Conservation (phyloP, 1,140 invertebrate genomes). For the Nilaparvata lugens region DNA sequence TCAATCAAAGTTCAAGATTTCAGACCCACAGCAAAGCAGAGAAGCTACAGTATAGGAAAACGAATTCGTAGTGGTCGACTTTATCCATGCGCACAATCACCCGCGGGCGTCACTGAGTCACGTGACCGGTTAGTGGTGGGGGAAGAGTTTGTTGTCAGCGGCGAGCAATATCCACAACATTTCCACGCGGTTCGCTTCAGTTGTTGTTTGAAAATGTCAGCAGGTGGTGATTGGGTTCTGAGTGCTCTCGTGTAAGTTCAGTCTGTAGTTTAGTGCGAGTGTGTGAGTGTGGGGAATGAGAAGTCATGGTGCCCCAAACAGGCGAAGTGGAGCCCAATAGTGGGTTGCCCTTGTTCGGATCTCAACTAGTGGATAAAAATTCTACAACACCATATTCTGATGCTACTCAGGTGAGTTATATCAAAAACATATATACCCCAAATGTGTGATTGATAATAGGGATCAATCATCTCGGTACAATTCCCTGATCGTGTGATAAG, state of each 20-base stretch:
- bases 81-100: too few species aligned
- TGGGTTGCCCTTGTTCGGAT: constrained; percentile 59
- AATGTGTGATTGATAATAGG: too few species aligned
- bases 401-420: constrained; percentile 76
- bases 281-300: constrained; percentile 2
- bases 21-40: too few species aligned
- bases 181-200: constrained; percentile 5
- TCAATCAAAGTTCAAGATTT: too few species aligned
- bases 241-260: constrained; percentile 4
- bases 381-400: constrained; percentile 91
- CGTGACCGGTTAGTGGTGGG: neutral
- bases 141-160: neutral
- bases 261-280: constrained; percentile 1
- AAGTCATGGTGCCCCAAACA: constrained; percentile 48
- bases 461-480: too few species aligned
- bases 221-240: constrained; percentile 1
- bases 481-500: too few species aligned
- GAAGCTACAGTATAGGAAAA: too few species aligned
- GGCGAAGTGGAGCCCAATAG: constrained; percentile 39
- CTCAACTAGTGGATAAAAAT: constrained; percentile 76
- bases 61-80: too few species aligned
- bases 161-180: constrained; percentile 5
- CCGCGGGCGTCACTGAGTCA: neutral
- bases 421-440: too few species aligned
- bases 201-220: neutral